These are phyloP conservation scores for Spea hammondii DNA, from an alignment of 2,797 vertebrate species.

Conservation along the genomic window DNA sequence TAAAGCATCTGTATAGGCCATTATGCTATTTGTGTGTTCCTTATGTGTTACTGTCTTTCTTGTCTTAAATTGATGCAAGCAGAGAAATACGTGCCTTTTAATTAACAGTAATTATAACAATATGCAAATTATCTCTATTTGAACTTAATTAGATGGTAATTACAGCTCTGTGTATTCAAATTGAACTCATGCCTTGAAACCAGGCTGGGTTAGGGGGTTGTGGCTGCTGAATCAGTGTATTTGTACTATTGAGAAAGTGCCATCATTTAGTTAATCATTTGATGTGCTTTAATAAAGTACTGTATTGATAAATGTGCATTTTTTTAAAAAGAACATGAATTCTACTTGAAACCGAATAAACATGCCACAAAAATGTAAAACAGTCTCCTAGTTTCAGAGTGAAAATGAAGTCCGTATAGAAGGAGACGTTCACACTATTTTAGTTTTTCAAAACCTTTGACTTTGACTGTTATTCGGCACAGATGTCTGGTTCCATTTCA, in stretches of 20 bases:
- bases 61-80: constrained; percentile 32
- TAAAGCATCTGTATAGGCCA: constrained; percentile 11
- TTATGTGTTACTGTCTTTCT: constrained; percentile 37
- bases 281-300: background rate
- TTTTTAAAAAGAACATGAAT: too few species aligned
- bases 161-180: constrained; percentile 42
- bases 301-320: background rate
- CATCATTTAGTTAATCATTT: constrained; percentile 21
- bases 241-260: background rate
- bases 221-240: background rate
- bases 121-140: constrained; percentile 48
- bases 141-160: constrained; percentile 47
- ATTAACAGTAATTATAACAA: constrained; percentile 51
- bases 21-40: constrained; percentile 32
- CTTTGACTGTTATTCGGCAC: constrained; percentile 57
- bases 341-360: too few species aligned
- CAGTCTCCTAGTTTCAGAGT: too few species aligned
- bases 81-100: constrained; percentile 44
- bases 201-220: constrained; percentile 17
- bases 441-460: constrained; percentile 18
- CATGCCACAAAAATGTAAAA: too few species aligned
- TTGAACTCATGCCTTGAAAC: constrained; percentile 38
- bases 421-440: too few species aligned
- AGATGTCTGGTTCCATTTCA: constrained; percentile 60
- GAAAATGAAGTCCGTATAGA: too few species aligned